These are phyloP conservation scores for Eucriotettix oculatus DNA, from an alignment of 2,888 invertebrate genomes.

Conservation along the genomic window DNA sequence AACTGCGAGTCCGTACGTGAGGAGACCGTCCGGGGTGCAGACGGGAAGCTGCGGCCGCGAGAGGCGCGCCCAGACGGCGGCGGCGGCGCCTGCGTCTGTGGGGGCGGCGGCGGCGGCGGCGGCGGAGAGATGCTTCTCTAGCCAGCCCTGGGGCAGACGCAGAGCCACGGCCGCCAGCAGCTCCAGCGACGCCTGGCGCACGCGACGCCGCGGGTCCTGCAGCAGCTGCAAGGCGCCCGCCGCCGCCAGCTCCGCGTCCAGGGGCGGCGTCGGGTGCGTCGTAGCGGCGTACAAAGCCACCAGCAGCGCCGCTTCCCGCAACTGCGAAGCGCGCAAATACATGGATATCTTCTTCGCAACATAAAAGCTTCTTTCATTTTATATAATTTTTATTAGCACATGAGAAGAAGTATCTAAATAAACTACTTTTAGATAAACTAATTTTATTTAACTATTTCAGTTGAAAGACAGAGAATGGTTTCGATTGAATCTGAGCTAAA, in stretches of 20 bases:
- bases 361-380: no score
- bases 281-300: slow-evolving; percentile 11
- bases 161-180: slow-evolving; percentile 60
- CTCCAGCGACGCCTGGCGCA: slow-evolving; percentile 62
- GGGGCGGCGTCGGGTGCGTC: slow-evolving; percentile 8
- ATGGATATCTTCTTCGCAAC: no score
- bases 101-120: slow-evolving; percentile 48
- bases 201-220: slow-evolving; percentile 50
- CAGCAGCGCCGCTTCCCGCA: slow-evolving; percentile 21
- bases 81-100: slow-evolving; percentile 22
- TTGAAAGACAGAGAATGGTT: no score
- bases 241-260: slow-evolving; percentile 24
- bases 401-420: no score
- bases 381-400: no score
- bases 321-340: no score
- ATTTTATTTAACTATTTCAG: no score
- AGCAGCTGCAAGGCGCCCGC: slow-evolving; percentile 29
- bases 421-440: no score
- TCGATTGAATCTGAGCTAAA: no score
- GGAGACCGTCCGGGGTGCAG: slow-evolving; percentile 50
- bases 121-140: slow-evolving; percentile 58
- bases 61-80: slow-evolving; percentile 56
- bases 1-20: slow-evolving; percentile 55
- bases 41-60: slow-evolving; percentile 56
- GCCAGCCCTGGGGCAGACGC: slow-evolving; percentile 53